phyloP scores from a whole-genome alignment of 2,113 vertebrate genomes.

The Phrynosoma platyrhinos region DNA sequence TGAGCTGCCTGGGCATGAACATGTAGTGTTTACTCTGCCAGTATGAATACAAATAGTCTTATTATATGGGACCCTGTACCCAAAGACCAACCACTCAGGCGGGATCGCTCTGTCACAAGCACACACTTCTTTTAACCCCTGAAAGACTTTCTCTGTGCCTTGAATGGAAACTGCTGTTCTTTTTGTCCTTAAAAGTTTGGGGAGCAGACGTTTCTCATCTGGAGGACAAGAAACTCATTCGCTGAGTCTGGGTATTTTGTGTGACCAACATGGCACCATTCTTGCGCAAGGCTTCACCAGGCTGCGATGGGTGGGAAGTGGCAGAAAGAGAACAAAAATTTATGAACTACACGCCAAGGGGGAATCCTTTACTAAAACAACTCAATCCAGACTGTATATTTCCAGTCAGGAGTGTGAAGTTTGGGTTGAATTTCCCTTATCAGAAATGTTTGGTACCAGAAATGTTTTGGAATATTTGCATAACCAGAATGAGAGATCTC shows the following conservation, averaged over 20 bases:
- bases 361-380: too few species aligned
- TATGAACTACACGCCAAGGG: too few species aligned
- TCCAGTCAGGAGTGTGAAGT: too few species aligned
- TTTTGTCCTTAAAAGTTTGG: not conserved
- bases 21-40: slow-evolving; percentile 87
- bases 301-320: too few species aligned
- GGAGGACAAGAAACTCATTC: not conserved
- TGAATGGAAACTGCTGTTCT: not conserved
- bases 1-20: slow-evolving; percentile 85
- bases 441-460: too few species aligned
- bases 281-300: too few species aligned
- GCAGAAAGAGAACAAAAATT: too few species aligned
- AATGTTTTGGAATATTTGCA: too few species aligned
- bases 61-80: slow-evolving; percentile 84
- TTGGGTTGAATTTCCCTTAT: too few species aligned
- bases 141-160: slow-evolving; percentile 49
- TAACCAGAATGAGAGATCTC: too few species aligned
- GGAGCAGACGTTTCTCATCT: not conserved
- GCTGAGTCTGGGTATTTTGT: not conserved
- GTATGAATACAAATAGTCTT: slow-evolving; percentile 89
- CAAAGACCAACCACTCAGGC: slow-evolving; percentile 69
- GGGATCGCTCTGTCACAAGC: slow-evolving; percentile 16
- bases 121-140: slow-evolving; percentile 78
- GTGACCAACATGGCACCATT: not conserved
- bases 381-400: too few species aligned